These are phyloP conservation scores for Seira sanloemensis DNA, from an alignment of 2,888 invertebrate genomes.

Conservation along the genomic window DNA sequence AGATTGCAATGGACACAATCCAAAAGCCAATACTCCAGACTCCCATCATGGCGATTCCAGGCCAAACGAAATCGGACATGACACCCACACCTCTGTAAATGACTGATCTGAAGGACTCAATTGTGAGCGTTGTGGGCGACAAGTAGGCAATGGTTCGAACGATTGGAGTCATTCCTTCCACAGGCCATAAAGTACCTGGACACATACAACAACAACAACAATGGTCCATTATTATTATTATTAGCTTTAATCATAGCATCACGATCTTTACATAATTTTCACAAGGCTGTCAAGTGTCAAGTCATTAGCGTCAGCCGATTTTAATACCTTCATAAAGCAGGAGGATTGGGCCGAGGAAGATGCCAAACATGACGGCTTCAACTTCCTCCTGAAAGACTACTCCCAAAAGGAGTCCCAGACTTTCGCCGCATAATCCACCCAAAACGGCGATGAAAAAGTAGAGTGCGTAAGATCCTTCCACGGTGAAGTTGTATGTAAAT, in stretches of 20 bases:
- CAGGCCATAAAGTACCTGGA: slow-evolving; percentile 30
- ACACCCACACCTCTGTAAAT: slow-evolving; percentile 35
- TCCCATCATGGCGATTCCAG: slow-evolving; percentile 19
- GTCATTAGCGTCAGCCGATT: not conserved
- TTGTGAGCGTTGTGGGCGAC: slow-evolving; percentile 32
- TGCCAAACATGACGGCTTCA: slow-evolving; percentile 32
- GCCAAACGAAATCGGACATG: slow-evolving; percentile 15
- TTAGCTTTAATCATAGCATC: no score
- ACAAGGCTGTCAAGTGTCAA: no score
- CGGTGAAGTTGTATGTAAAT: slow-evolving; percentile 21
- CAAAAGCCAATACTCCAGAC: slow-evolving; percentile 26
- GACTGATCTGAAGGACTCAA: slow-evolving; percentile 10
- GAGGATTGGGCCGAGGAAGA: slow-evolving; percentile 29
- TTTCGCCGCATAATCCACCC: slow-evolving; percentile 30
- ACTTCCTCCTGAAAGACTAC: slow-evolving; percentile 34
- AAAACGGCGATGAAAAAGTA: slow-evolving; percentile 30
- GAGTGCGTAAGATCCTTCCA: slow-evolving; percentile 19
- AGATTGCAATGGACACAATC: slow-evolving; percentile 30
- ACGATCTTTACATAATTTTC: no score
- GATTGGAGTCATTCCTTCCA: slow-evolving; percentile 19
- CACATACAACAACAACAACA: not conserved
- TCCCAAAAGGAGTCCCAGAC: slow-evolving; percentile 32
- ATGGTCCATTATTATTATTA: not conserved
- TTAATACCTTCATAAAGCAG: slow-evolving; percentile 36
- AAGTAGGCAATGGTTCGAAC: slow-evolving; percentile 12